Base-by-base conservation (phyloP, 2,888 invertebrate genomes). In the Orthonevra nobilis region DNA sequence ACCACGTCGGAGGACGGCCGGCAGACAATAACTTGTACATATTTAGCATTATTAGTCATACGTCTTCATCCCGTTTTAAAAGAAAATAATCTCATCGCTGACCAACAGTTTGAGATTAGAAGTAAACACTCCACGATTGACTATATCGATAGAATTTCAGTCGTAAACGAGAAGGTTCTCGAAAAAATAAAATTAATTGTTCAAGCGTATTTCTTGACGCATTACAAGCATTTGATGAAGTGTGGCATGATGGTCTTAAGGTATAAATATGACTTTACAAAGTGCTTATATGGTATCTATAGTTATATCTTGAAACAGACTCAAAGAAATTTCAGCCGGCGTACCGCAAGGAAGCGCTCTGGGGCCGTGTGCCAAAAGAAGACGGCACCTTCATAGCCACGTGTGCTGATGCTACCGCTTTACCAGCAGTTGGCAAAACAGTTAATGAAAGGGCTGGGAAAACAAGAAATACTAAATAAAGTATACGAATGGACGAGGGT, bases 401-500 rank as follows among this genome's bases (percentile, higher is more conserved):
- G 30, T 30, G 9, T 30, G 30, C 10, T 10, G 30, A 30, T n/a
- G 30, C 9, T 10, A 30, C 30, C 30, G n/a, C 30, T 30, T 10
- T 30, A 9, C 30, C 10, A 30, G 30, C 30, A 3, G 30, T 30
- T 10, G 30, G 30, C 10, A 30, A 30, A 30, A 30, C 30, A 30
- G 10, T 30, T 10, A 10, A 30, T 1, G 30, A 30, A 30, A 30
- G n/a, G 30, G 10, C 30, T 9, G 30, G 2, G 2, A 30, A 30
- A 30, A 10, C 30, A 30, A 30, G 2, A 30, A 9, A 10, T 10
- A 30, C n/a, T 30, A 10, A 30, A 30, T 30, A 30, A 30, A 30
- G 10, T 30, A 30, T 10, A 30, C 10, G 9, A 30, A 30, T 63
- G 54, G 66, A 66, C 54, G 15, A 15, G 15, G 5, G 38, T 19